Evolutionary conservation across 2,113 vertebrate species (phyloP), one percentile per base, ranked within the genome.

Genomic region (Datnioides undecimradiatus): DNA sequence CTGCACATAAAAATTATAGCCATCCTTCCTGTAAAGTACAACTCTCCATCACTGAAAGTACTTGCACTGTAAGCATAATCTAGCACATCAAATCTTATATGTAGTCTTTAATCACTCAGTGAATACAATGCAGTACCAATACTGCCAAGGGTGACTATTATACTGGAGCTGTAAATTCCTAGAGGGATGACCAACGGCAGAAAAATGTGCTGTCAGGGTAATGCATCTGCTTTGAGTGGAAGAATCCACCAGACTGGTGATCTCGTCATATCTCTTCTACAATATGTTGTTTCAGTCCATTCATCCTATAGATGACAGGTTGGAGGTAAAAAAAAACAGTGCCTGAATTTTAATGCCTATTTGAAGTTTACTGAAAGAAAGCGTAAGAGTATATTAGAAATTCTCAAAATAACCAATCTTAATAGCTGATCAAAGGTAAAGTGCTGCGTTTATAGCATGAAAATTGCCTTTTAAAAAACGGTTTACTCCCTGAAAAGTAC

Each of bases 111-210:
- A 85, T 66, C 46, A 40, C 25, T 73, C 71, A 52, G 34, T 65
- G 54, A 79, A 69, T 71, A 76, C 23, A 79, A 43, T 23, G 49
- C 36, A 73, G 51, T 25, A 16, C 38, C 45, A 71, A 66, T 17
- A 66, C 40, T 64, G 69, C 65, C 75, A 67, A 38, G 48, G 49
- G 76, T 40, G n/a, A 60, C 54, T 46, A 25, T 76, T 46, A 83
- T 59, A 75, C 55, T 49, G 62, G 29, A 72, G 71, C 57, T 55
- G 64, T 79, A 80, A 72, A 83, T 84, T 81, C 69, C 23, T 73
- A 41, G 52, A 45, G 25, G 64, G 29, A 71, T 29, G 29, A 36
- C 52, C 71, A 72, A 64, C 80, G 29, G 36, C 80, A 73, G 72
- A 87, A 82, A 73, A 52, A 76, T 65, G 43, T 59, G 55, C 46